Conservation (phyloP, 2,797 vertebrate genomes). For the Hydrolagus colliei region DNA sequence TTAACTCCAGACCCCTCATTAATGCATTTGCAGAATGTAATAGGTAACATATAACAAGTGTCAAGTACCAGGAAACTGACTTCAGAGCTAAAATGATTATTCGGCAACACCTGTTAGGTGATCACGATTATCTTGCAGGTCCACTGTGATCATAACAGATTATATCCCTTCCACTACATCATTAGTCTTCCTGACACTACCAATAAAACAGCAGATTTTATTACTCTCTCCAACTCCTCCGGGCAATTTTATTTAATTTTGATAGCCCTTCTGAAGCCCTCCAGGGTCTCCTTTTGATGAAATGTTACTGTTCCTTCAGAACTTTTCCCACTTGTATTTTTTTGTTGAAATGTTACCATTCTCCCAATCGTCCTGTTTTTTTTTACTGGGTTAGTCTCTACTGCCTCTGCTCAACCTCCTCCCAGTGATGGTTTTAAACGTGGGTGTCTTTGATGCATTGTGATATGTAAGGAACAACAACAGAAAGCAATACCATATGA, state of each 20-base stretch:
- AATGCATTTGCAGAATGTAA: not conserved
- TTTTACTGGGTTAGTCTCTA: too few relatives aligned
- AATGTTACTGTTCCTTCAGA: not conserved
- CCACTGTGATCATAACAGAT: conserved; percentile 8
- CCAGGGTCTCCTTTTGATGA: not conserved
- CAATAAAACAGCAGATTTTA: not conserved
- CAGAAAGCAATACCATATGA: too few relatives aligned
- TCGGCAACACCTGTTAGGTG: not conserved
- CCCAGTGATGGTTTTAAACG: too few relatives aligned
- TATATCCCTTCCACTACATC: not conserved
- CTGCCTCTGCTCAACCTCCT: too few relatives aligned
- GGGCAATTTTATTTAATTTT: not conserved
- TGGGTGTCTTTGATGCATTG: too few relatives aligned
- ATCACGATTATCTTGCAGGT: not conserved
- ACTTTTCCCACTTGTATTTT: not conserved
- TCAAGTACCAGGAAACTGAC: not conserved
- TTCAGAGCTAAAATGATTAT: conserved; percentile 1
- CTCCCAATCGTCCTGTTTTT: not conserved
- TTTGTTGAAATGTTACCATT: not conserved
- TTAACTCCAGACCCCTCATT: too few relatives aligned
- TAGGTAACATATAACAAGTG: not conserved
- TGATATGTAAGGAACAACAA: too few relatives aligned
- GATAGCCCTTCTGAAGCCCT: not conserved
- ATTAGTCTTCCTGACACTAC: not conserved
- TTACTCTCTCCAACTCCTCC: not conserved